Evolutionary conservation across 2,797 vertebrate genomes (phyloP).

Genomic region (Protosalanx chinensis): DNA sequence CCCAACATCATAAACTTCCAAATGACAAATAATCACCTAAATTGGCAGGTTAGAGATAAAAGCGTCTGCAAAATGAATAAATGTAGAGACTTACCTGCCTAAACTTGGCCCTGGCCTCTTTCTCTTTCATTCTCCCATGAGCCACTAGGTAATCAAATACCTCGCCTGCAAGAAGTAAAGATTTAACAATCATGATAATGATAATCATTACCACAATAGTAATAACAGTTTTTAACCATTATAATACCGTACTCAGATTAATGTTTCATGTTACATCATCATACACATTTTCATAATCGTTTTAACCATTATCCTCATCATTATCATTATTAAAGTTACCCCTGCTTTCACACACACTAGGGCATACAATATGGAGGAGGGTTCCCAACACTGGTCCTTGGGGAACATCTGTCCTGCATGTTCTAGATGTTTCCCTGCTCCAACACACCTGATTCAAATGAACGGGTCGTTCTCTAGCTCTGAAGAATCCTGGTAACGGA

Average conservation of each 20-base stretch:
- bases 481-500: no score
- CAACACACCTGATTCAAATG: no score
- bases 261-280: neutral
- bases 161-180: slow-evolving; percentile 73
- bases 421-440: no score
- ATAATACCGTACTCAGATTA: neutral
- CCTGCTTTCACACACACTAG: neutral
- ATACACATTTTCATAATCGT: neutral
- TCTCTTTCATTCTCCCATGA: slow-evolving; percentile 95
- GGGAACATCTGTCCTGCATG: no score
- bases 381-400: no score
- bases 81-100: neutral
- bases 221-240: neutral
- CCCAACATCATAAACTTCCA: neutral
- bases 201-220: neutral
- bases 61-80: neutral
- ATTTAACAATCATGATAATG: neutral
- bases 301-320: neutral
- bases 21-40: no score
- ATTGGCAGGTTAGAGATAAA: no score
- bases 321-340: neutral
- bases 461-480: no score
- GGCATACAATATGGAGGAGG: neutral
- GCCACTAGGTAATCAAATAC: slow-evolving; percentile 95
- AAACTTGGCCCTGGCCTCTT: slow-evolving; percentile 93